Percentiles rank a stretch among this genome's conserved stretches.
Conservation (phyloP, 2,888 invertebrate genomes). For the Notodonta ziczac region DNA sequence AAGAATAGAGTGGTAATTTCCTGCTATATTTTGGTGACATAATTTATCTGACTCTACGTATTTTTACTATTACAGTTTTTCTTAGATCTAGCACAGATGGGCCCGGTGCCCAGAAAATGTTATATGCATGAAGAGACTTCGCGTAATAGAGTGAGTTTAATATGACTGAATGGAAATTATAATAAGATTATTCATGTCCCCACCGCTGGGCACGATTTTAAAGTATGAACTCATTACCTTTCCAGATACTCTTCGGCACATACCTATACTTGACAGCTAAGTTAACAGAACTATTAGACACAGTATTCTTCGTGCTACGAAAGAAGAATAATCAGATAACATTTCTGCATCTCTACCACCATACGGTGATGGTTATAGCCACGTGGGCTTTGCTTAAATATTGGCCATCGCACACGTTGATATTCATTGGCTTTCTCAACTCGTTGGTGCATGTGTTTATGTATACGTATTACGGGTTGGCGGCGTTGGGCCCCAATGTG, state of each 20-base stretch:
- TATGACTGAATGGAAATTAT: background rate
- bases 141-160: constrained; percentile 45
- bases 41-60: background rate
- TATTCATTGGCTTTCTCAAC: constrained; percentile 89
- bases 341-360: constrained; percentile 95
- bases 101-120: constrained; percentile 60
- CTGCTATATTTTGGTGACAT: no score
- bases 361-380: constrained; percentile 89
- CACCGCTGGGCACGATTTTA: no score
- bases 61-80: constrained; percentile 55
- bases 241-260: constrained; percentile 70
- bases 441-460: constrained; percentile 92
- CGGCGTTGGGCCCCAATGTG: constrained; percentile 90
- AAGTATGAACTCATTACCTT: no score
- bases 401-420: constrained; percentile 89
- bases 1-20: background rate
- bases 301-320: constrained; percentile 94
- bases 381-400: constrained; percentile 91
- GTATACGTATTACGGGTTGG: constrained; percentile 92
- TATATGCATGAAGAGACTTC: constrained; percentile 51
- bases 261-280: constrained; percentile 92
- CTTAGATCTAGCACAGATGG: constrained; percentile 56
- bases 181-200: no score
- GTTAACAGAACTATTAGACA: constrained; percentile 90
- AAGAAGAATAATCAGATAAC: constrained; percentile 92